Percentiles rank a stretch among this genome's conserved stretches.
Evolutionary conservation across 2,113 vertebrate genomes (phyloP).

Genomic region (Diphyllodes magnificus): DNA sequence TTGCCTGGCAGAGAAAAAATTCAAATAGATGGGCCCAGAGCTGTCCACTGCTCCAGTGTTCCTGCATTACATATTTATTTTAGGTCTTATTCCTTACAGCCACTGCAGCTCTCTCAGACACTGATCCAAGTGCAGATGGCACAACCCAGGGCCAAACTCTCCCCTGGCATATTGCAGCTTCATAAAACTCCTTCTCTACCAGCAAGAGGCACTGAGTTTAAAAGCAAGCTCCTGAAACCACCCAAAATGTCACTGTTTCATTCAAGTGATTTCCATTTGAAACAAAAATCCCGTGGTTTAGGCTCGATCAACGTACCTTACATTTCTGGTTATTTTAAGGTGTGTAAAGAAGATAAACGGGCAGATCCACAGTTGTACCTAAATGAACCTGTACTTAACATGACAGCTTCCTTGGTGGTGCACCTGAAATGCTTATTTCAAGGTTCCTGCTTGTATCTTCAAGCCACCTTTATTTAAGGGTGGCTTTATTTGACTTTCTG

Average conservation of each 20-base stretch:
- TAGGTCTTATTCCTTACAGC: neutral
- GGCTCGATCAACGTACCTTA: fast-evolving
- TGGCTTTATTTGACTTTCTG: neutral
- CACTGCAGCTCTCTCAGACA: neutral
- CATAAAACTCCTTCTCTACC: neutral
- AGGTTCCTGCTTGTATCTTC: neutral
- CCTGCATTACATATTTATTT: neutral
- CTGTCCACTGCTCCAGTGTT: fast-evolving
- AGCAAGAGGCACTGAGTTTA: neutral
- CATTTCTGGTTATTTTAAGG: neutral
- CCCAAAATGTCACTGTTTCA: neutral
- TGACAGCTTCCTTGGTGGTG: neutral
- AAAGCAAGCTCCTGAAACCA: neutral
- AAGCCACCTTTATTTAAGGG: neutral
- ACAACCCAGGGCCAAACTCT: neutral
- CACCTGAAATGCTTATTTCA: neutral
- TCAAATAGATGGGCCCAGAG: neutral
- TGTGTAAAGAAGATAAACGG: neutral
- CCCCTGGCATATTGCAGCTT: neutral
- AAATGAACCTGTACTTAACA: neutral
- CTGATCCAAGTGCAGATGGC: neutral
- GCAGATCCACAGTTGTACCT: neutral
- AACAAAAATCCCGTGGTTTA: neutral
- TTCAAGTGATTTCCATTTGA: neutral
- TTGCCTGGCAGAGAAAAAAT: neutral